Evolutionary conservation across 2,113 vertebrate species (phyloP).

Genomic region (Neopipo cinnamomea): DNA sequence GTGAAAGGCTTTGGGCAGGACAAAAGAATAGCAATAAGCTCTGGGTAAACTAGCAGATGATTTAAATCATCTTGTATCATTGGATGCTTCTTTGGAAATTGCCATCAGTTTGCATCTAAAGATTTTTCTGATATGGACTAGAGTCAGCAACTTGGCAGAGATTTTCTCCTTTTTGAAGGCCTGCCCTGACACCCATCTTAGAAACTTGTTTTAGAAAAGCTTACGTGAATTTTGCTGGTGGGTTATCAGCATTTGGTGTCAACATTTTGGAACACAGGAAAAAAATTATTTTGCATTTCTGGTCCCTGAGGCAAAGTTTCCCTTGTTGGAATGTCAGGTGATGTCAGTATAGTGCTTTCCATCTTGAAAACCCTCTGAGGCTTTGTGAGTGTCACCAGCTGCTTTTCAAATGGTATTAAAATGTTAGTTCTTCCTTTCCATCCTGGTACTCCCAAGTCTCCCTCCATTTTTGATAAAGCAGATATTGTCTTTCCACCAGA

Average conservation of each 20-base stretch:
- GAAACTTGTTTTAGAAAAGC: background rate
- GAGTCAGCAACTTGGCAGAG: background rate
- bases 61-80: background rate
- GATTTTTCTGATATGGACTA: background rate
- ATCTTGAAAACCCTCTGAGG: background rate
- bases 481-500: background rate
- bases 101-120: background rate
- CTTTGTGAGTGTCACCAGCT: background rate
- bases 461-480: background rate
- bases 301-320: background rate
- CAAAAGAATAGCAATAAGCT: background rate
- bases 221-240: background rate
- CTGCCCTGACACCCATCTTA: background rate
- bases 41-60: background rate
- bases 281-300: background rate
- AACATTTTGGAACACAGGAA: background rate
- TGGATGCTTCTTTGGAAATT: background rate
- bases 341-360: background rate
- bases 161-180: background rate
- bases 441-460: background rate
- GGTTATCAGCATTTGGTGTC: accelerated
- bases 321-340: background rate
- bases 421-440: background rate
- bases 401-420: background rate
- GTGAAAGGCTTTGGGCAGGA: background rate